Conservation (phyloP, 2,797 vertebrate genomes). For the Pachyuromys duprasi region DNA sequence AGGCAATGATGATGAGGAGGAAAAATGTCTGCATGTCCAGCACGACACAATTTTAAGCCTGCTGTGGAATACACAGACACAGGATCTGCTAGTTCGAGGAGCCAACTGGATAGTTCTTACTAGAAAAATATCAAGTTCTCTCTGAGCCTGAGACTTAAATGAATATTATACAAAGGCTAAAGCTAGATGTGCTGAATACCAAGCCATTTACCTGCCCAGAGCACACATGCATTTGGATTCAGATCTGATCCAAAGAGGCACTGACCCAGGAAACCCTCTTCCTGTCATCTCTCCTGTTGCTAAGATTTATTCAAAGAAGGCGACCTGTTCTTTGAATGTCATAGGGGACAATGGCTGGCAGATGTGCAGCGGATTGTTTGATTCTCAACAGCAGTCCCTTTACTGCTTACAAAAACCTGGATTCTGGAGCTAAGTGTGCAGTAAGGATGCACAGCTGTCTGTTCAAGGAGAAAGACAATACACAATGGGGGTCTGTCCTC, state of each 20-base stretch:
- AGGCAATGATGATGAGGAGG: background rate
- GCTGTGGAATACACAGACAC: background rate
- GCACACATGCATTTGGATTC: background rate
- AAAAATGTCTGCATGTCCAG: background rate
- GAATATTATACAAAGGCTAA: background rate
- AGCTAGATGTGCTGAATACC: background rate
- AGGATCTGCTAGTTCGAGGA: background rate
- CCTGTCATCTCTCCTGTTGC: background rate
- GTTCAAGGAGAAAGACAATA: background rate
- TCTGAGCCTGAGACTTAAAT: background rate
- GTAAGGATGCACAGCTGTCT: slow-evolving; percentile 11
- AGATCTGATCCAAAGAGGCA: background rate
- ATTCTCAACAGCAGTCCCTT: background rate
- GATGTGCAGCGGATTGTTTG: background rate
- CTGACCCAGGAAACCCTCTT: background rate
- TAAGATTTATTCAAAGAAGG: background rate
- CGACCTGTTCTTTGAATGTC: background rate
- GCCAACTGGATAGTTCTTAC: background rate
- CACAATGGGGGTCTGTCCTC: background rate
- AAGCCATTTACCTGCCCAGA: no score
- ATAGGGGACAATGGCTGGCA: accelerated
- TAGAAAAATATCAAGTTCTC: background rate
- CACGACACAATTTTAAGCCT: background rate
- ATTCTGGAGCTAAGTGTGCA: background rate
- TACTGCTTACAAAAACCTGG: background rate